Conservation (phyloP, 1,140 invertebrate species). For the Lasioglossum baleicum region DNA sequence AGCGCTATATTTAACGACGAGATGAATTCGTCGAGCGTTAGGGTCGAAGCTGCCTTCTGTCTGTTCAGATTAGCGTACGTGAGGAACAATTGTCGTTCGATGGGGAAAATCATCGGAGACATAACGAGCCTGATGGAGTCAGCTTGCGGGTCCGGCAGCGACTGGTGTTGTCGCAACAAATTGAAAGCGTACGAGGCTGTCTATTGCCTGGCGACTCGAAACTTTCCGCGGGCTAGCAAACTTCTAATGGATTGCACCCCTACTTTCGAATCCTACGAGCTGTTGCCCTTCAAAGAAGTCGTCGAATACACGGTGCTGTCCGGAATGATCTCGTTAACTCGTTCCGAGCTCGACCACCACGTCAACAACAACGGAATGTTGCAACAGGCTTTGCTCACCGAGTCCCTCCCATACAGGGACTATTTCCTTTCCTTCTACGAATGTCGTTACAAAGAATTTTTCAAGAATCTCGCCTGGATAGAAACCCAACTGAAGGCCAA, state of each 20-base stretch:
- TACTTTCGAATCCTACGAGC: slow-evolving; percentile 90
- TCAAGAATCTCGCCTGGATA: slow-evolving; percentile 76
- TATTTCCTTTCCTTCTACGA: slow-evolving; percentile 87
- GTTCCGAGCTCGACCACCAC: slow-evolving; percentile 68
- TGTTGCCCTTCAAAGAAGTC: slow-evolving; percentile 83
- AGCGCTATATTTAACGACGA: slow-evolving; percentile 90
- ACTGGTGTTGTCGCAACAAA: slow-evolving; percentile 90
- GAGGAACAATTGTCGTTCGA: slow-evolving; percentile 85
- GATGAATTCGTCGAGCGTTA: slow-evolving; percentile 88
- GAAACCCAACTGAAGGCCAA: slow-evolving; percentile 85
- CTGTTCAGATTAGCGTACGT: slow-evolving; percentile 92
- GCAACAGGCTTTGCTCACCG: slow-evolving; percentile 78
- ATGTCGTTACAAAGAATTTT: slow-evolving; percentile 88
- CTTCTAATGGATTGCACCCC: slow-evolving; percentile 89
- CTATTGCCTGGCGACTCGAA: slow-evolving; percentile 87
- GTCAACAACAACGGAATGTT: slow-evolving; percentile 71
- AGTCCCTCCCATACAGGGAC: slow-evolving; percentile 78
- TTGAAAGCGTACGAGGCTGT: slow-evolving; percentile 86
- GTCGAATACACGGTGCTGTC: slow-evolving; percentile 52
- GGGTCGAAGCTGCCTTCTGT: slow-evolving; percentile 91
- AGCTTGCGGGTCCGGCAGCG: slow-evolving; percentile 82
- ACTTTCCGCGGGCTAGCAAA: slow-evolving; percentile 86
- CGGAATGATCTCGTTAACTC: slow-evolving; percentile 68
- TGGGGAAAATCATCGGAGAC: slow-evolving; percentile 86
- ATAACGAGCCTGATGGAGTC: slow-evolving; percentile 79